Base-by-base conservation (phyloP, 2,888 invertebrate genomes). In the Phaedon cochleariae region DNA sequence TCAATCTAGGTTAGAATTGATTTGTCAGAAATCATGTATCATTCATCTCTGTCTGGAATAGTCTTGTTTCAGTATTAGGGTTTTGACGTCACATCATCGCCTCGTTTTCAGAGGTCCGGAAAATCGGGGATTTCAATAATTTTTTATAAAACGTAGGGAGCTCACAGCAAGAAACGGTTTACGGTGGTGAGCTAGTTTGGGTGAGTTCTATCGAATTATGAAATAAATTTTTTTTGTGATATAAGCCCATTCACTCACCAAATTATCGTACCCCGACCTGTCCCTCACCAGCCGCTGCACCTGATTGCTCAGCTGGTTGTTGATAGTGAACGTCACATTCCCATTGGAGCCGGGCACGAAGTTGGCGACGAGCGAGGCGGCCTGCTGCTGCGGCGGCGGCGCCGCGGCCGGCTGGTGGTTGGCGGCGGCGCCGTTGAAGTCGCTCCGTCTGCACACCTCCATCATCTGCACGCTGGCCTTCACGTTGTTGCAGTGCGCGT, bases 381-480 rank as follows among this genome's bases (percentile, higher is more conserved):
- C 84, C 65, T 82, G 84, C 66, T 82, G 81, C 78, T 87, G 87
- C 26, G 3, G 86, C 31, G 85, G 75, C 67, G 79, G 76, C 20
- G 82, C 75, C 58, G 82, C 76, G 31, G 83, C 72, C 57, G 81
- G 79, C 78, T 87, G 87, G 77, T 88, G 87, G 78, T 88, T n/a
- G n/a, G 86, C 31, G 85, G 75, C 68, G 79, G 76, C 20, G 82
- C 75, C 58, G 82, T 76, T 83, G 74, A 83, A 83, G 68, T 85
- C 83, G 81, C 81, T 86, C 76, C 87, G 85, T 76, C 90, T 83
- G 83, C 92, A 87, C 77, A 90, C 90, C 86, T 98, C 97, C 97
- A 98, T 98, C 93, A 97, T 97, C 83, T 97, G 96, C 17, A 97
- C 96, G 78, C 96, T 96, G 20, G 97, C 95, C 84, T 98, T 97